Percentiles rank a stretch among this genome's conserved stretches.
Conservation (phyloP, 2,797 vertebrate species). For the Acanthornis magna region DNA sequence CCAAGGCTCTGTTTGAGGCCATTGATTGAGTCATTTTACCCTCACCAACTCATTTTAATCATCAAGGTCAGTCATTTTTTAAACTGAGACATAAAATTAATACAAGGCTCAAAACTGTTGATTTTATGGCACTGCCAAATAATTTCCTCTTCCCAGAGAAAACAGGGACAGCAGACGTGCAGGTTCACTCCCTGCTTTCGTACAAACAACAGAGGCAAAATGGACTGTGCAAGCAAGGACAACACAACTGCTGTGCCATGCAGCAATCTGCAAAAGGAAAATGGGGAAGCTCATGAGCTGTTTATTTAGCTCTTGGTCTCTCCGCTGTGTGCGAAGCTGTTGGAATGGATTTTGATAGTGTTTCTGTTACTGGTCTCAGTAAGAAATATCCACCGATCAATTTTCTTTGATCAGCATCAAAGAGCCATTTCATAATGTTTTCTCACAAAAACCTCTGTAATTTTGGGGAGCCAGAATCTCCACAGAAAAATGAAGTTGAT, state of each 20-base stretch:
- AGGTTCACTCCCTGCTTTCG: accelerated
- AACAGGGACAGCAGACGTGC: neutral
- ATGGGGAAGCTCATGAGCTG: neutral
- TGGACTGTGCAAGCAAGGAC: neutral
- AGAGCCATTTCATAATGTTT: neutral
- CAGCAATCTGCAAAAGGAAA: neutral
- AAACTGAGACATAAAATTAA: neutral
- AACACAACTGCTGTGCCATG: neutral
- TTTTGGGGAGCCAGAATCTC: neutral
- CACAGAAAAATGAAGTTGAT: neutral
- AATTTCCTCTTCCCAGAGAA: neutral
- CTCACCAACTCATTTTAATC: neutral
- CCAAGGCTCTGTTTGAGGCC: neutral
- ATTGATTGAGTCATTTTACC: neutral
- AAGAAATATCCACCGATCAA: neutral
- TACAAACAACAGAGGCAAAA: neutral
- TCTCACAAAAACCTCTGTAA: neutral
- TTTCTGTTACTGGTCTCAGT: neutral
- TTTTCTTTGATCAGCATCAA: neutral
- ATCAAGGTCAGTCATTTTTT: neutral
- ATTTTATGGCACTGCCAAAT: neutral
- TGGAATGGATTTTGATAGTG: neutral
- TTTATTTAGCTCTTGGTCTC: neutral
- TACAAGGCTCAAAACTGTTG: neutral
- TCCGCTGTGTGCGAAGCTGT: neutral